Evolutionary conservation across 2,797 vertebrate species (phyloP), one percentile per base, ranked within the genome.

Genomic region (Melanotaenia nigrans): DNA sequence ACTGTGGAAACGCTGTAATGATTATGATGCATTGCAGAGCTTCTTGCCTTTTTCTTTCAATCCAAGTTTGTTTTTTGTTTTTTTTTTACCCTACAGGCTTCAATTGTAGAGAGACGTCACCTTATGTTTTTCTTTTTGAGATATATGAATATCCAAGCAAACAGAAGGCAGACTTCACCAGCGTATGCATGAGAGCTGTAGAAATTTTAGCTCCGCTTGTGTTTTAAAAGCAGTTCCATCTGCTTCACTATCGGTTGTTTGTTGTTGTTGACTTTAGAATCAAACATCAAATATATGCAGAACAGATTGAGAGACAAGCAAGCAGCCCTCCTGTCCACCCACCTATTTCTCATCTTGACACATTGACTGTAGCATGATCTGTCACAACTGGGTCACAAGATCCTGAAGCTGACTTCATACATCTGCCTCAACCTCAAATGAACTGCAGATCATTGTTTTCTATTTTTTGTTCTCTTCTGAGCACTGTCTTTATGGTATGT

Each of bases 381-480:
- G 68, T 80, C 75, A 83, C 63, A 78, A 82, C 73, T 64, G 67
- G 71, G 75, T 61, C 71, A 65, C 60, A 47, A 42, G 10, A 77
- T 71, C 66, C 42, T 0, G 35, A 61, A 54, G 54, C 51, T 68
- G 59, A 79, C 60, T 47, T 30, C 47, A 1, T 61, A 40, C 62
- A 36, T 72, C 20, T 30, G 30, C 47, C 14, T 78, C 25, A 51
- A 36, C 36, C 16, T 42, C 4, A 1, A 66, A 64, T 45, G 36
- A 67, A 22, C 5, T 12, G 56, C 49, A 57, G 16, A 18, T 57
- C 3, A 38, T 75, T 65, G 0, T 72, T 79, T 3, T 0, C 14
- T 56, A 1, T 30, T 18, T 63, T 55, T 55, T 7, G 8, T 55
- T 55, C 14, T 55, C 22, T 55, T 55, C 18, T 47, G 5, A 45